Conservation (phyloP, 92 coral and sea anemone genomes). For the Palythoa grandis region DNA sequence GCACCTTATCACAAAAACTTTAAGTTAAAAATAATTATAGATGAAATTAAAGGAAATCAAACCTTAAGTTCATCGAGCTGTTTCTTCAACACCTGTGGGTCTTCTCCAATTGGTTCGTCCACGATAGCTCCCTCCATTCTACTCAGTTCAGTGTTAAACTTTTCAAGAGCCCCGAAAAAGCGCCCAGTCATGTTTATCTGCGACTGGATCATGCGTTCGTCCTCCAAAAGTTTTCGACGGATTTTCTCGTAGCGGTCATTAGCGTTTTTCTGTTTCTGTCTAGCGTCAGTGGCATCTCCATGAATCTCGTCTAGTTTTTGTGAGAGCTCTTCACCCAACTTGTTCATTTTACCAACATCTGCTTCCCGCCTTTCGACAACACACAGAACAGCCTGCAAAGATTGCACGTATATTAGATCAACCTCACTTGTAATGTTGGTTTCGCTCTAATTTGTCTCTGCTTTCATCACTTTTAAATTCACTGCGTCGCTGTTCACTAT, state of each 20-base stretch:
- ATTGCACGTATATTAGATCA: neutral
- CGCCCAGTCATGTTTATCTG: conserved; percentile 69
- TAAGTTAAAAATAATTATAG: neutral
- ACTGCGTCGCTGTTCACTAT: too few species aligned
- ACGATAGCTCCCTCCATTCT: conserved; percentile 68
- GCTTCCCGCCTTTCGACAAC: conserved; percentile 71
- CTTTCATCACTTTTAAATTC: neutral
- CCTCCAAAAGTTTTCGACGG: conserved; percentile 68
- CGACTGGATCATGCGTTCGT: conserved; percentile 71
- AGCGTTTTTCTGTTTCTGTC: conserved; percentile 60
- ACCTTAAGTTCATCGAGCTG: conserved; percentile 79
- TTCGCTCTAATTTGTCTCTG: neutral
- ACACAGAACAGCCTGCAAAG: conserved; percentile 65
- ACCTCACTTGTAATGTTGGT: neutral
- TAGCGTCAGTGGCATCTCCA: conserved; percentile 72
- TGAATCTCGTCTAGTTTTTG: conserved; percentile 63
- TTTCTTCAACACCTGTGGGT: conserved; percentile 62
- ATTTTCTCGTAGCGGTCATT: conserved; percentile 84
- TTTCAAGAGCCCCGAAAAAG: conserved; percentile 67
- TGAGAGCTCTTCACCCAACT: conserved; percentile 71
- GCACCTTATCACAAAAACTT: neutral
- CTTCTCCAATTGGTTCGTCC: conserved; percentile 68
- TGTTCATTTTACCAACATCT: conserved; percentile 76
- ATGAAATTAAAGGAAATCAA: neutral
- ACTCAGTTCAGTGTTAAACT: conserved; percentile 61